phyloP scores from a whole-genome alignment of 2,113 vertebrate species.

The Bettongia penicillata region DNA sequence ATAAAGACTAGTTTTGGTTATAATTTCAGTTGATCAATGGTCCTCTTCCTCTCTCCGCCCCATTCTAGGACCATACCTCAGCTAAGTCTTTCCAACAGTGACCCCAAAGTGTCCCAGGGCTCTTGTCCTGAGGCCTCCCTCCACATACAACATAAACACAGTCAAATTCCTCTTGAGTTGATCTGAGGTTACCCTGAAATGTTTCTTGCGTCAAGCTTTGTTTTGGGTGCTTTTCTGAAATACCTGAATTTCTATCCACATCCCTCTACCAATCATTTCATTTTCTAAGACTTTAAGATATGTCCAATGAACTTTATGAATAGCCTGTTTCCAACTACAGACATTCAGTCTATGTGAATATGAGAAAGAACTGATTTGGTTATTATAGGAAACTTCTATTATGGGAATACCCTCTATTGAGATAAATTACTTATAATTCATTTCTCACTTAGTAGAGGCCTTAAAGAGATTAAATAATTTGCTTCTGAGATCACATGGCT shows the following conservation, averaged over 20 bases:
- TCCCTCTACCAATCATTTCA: background rate
- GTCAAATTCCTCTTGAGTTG: background rate
- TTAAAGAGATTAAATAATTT: background rate
- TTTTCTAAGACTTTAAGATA: background rate
- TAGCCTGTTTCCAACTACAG: background rate
- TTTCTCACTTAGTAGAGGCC: background rate
- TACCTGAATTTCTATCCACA: background rate
- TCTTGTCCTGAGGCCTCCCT: background rate
- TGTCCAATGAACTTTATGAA: background rate
- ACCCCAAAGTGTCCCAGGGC: background rate
- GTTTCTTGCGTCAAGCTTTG: background rate
- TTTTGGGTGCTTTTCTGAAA: background rate
- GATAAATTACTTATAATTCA: background rate
- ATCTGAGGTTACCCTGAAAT: background rate
- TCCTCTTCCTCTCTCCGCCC: background rate
- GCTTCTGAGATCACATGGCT: background rate
- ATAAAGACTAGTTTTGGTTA: background rate
- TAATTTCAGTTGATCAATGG: background rate
- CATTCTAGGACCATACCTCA: background rate
- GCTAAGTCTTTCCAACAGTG: background rate
- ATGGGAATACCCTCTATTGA: background rate
- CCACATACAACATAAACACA: background rate
- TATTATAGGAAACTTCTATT: background rate
- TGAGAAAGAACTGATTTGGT: background rate
- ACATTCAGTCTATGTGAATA: background rate